Base-by-base conservation (phyloP, 2,888 invertebrate species). In the Abrostola tripartita region DNA sequence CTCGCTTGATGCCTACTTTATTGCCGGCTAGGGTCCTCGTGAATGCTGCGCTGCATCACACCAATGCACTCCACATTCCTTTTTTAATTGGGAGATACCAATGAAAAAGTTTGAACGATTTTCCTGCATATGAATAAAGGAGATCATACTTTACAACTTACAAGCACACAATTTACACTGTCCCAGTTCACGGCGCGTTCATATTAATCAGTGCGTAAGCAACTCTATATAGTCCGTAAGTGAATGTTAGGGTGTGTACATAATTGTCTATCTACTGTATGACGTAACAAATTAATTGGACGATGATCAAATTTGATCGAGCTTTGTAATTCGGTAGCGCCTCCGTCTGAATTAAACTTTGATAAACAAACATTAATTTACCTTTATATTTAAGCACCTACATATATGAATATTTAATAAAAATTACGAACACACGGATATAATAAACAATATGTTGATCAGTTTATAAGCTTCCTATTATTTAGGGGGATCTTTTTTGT, bases 1-100 rank as follows among this genome's bases (percentile, higher is more conserved):
- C 76, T 75, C 77, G 79, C 86, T 85, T 88, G 90, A 90, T 90
- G 92, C 89, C 89, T 88, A 85, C 87, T 91, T 92, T 93, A 92
- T 90, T 90, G 87, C 85, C 82, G 72, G 79, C 85, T 76, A 70
- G 85, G 81, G 84, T 82, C 82, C 82, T 81, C 68, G 78, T 71
- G 81, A 76, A 82, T 78, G 75, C 74, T 76, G 41, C 51, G 68
- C 68, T 85, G 85, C 86, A 86, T 85, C 86, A 81, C 82, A 76
- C 78, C 78, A 83, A 79, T 87, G 86, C 87, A 87, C 82, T 81
- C 78, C 74, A 79, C 83, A 83, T 85, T 82, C 78, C 69, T 76
- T 68, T 75, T 83, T 85, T 81, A 83, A 85, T 84, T 84, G 80
- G 78, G 55, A 74, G 77, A 81, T 78, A 71, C 77, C 79, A 74